Base-by-base conservation (phyloP, 2,797 vertebrate genomes). In the Chelmon rostratus region DNA sequence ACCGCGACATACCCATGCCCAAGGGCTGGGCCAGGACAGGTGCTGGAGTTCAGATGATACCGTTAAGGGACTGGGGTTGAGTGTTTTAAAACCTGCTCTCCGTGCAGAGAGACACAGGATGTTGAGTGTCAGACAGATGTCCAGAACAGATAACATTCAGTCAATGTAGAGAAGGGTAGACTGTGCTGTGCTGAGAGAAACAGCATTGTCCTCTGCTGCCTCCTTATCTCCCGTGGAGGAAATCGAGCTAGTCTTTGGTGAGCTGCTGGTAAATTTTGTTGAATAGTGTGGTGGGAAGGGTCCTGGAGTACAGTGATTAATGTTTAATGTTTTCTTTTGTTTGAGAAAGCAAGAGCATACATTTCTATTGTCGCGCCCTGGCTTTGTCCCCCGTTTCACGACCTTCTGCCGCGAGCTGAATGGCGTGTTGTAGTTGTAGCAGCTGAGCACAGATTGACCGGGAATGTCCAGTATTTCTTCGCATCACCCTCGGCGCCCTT, bases 121-220 rank as follows among this genome's bases (percentile, higher is more conserved):
- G 89, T 80, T 28, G 85, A 68, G 84, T 85, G 78, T 91, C 82
- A 86, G 79, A 88, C 88, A 95, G 94, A 96, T 94, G 89, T 90
- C 87, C 84, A 85, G 70, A 11, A 49, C 67, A 11, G 92, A 93
- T 95, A 93, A 84, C 86, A 85, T 92, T 91, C 79, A 92, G 88
- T 78, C 79, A 65, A 44, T 80, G 78, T 83, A 90, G 91, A n/a
- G 91, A 90, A 91, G 83, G 90, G 93, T 90, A 85, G 82, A 52
- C 77, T 67, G 83, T n/a, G 56, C 85, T 71, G 79, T 28, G 78
- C 84, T 42, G 85, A 83, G 83, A 86, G 86, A 90, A 92, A 88
- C 84, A 23, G 75, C 86, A 91, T 92, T 92, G 92, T 93, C 89
- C 79, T 82, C 35, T 21, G 54, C 54, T 80, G 73, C 76, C 37